Conservation (phyloP, 2,888 invertebrate species). For the Marronus borbonicus region DNA sequence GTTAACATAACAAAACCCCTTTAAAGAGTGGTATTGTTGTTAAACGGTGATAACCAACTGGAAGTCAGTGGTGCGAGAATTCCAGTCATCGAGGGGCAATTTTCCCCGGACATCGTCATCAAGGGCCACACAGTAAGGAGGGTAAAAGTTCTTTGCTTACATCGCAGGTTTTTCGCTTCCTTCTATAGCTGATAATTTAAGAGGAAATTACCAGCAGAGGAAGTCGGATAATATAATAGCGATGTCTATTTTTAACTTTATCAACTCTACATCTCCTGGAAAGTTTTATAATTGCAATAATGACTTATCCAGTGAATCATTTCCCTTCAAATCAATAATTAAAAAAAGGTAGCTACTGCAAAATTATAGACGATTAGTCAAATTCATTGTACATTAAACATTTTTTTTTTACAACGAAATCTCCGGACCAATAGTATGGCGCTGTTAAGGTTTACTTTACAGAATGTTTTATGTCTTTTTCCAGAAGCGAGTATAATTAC, state of each 20-base stretch:
- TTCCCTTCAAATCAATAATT: no score
- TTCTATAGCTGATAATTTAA: background rate
- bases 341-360: no score
- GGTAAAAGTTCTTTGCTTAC: slow-evolving; percentile 26
- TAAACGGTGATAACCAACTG: slow-evolving; percentile 55
- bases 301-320: no score
- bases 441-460: slow-evolving; percentile 5
- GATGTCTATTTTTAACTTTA: no score
- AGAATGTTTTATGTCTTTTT: background rate
- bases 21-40: slow-evolving; percentile 58
- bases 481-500: slow-evolving; percentile 4
- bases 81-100: slow-evolving; percentile 16
- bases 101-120: slow-evolving; percentile 28
- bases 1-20: slow-evolving; percentile 56
- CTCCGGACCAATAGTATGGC: background rate
- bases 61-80: slow-evolving; percentile 45
- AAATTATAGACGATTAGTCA: no score
- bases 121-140: background rate
- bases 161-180: slow-evolving; percentile 25
- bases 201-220: slow-evolving; percentile 5
- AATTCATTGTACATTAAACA: background rate
- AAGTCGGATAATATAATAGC: no score
- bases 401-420: background rate
- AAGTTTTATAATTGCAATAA: no score
- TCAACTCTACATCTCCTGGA: no score